phyloP scores from a whole-genome alignment of 1,140 invertebrate genomes.

The Acromyrmex heyeri region DNA sequence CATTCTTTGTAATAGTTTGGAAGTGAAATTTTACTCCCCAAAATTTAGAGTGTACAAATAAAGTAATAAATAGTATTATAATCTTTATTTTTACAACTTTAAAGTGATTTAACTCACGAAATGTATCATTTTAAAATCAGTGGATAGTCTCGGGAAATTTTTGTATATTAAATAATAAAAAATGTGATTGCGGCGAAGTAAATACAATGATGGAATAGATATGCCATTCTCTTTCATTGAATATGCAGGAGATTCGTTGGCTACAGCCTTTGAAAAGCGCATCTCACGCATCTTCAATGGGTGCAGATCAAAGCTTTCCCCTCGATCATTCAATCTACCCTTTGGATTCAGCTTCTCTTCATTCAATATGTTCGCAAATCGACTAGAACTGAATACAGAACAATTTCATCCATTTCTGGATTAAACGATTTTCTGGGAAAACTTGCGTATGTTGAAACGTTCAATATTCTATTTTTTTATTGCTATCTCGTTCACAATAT shows the following conservation, averaged over 20 bases:
- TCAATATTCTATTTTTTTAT: neutral
- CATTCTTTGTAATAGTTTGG: too few species aligned
- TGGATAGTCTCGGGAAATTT: neutral
- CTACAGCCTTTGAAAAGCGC: conserved; percentile 33
- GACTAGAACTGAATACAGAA: conserved; percentile 27
- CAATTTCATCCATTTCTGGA: neutral
- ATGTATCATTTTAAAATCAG: neutral
- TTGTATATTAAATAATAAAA: conserved; percentile 19
- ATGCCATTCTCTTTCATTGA: conserved; percentile 8
- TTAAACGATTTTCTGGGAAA: conserved; percentile 5
- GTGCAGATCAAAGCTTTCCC: conserved; percentile 49
- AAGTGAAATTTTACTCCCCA: too few species aligned
- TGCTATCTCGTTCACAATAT: neutral
- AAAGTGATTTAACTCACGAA: neutral
- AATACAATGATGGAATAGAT: neutral
- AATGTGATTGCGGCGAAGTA: neutral
- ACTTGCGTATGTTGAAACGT: neutral
- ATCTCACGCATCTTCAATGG: conserved; percentile 41
- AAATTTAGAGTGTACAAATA: too few species aligned
- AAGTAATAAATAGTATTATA: neutral
- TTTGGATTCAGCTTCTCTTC: conserved; percentile 8
- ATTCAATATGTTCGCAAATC: conserved; percentile 30
- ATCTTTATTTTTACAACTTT: neutral
- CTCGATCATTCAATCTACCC: conserved; percentile 44
- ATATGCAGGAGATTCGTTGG: conserved; percentile 43